Percentiles rank a stretch among this genome's conserved stretches.
Conservation (phyloP, 2,113 vertebrate species). For the Narcine bancroftii region DNA sequence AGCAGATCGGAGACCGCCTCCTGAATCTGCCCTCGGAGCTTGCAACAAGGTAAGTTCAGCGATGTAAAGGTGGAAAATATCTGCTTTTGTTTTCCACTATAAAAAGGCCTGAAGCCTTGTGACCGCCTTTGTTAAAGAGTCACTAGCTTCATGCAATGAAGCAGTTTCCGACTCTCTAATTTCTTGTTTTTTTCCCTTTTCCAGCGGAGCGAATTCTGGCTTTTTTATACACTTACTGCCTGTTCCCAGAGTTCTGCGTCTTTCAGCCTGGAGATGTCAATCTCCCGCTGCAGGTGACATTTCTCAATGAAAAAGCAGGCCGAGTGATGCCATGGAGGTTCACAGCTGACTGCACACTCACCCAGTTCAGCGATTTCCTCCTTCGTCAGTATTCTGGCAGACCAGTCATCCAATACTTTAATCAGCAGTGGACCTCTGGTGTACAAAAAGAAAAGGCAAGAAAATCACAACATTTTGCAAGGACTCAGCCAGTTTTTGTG, state of each 20-base stretch:
- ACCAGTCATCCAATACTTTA: not conserved
- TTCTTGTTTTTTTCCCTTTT: not conserved
- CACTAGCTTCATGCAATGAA: not conserved
- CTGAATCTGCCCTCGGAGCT: too few relatives aligned
- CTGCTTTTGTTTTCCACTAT: too few relatives aligned
- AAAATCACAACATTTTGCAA: not conserved
- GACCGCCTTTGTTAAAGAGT: not conserved
- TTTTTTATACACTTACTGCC: not conserved
- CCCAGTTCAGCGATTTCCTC: not conserved
- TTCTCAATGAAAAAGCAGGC: not conserved
- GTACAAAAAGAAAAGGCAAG: not conserved
- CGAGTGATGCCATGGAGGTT: not conserved
- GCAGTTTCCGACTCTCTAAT: not conserved
- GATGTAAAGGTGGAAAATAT: too few relatives aligned
- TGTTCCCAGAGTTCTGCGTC: not conserved
- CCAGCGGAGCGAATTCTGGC: not conserved
- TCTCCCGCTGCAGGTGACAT: not conserved
- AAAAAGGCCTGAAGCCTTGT: not conserved
- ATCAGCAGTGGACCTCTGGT: not conserved
- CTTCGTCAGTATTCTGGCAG: not conserved
- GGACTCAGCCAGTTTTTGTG: not conserved
- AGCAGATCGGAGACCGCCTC: too few relatives aligned
- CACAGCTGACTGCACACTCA: not conserved
- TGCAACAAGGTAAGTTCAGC: too few relatives aligned
- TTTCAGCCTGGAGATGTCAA: not conserved